Base-by-base conservation (phyloP, 2,797 vertebrate genomes). In the Lacerta agilis region DNA sequence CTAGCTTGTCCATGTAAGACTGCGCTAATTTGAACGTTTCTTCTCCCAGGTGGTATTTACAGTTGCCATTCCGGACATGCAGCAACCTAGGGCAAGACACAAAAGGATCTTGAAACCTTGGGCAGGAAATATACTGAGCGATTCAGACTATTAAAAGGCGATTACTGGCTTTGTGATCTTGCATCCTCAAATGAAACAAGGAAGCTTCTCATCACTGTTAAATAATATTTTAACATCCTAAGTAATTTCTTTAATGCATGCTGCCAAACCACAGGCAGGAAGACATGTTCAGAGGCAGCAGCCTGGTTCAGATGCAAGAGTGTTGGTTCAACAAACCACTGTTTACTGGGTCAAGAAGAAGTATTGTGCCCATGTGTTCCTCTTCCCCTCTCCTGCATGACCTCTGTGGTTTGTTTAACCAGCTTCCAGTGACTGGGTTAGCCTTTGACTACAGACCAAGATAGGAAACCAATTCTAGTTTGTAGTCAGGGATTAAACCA, bases 11-110 rank as follows among this genome's bases (percentile, higher is more conserved):
- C 98, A 99, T 99, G 92, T 99, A 99, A 18, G 98, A 98, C 96
- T 99, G 98, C 1, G 99, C 99, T 75, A 98, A 97, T 92, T 99
- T 99, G 95, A 99, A 99, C 0, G 99, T 99, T 97, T 99, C 99
- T 96, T 99, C 99, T 92, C 99, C 99, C 94, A 99, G 96, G 94
- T 99, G 98, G 92, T 99, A 99, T 94, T 98, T 99, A 93, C 99
- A 99, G 95, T 99, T 99, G 67, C 99, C 99, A 0, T 99, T 99
- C 82, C 99, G 97, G 33, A 99, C 99, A 72, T 99, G 99, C 94
- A 99, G 98, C 93, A 99, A 96, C 97, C 99, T 99, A 90, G 33
- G 92, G 72, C 93, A 93, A 55, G 45, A 90, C 0, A 90, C 67
- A 33, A 13, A 91, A 9, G 61, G 33, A n/a, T 8, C 43, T 58